Conservation (phyloP, 2,113 vertebrate genomes). For the Glareola pratincola region DNA sequence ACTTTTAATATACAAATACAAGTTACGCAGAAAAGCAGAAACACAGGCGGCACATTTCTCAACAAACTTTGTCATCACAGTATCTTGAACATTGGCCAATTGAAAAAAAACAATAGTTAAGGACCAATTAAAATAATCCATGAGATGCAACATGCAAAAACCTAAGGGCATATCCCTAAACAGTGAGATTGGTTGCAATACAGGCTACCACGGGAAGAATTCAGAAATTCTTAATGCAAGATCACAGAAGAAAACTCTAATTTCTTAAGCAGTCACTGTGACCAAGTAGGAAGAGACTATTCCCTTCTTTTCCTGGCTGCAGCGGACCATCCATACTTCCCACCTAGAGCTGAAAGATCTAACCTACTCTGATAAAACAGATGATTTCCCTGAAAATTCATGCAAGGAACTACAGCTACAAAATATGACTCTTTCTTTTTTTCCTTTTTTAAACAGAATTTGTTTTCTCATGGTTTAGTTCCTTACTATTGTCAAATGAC, state of each 20-base stretch:
- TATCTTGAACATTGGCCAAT: not conserved
- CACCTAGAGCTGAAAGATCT: not conserved
- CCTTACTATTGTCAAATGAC: not conserved
- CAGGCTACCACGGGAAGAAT: not conserved
- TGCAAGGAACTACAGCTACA: not conserved
- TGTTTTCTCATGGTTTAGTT: not conserved
- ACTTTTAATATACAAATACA: not conserved
- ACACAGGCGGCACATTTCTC: not conserved
- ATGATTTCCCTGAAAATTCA: not conserved
- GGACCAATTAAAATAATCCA: not conserved
- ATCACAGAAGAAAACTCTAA: not conserved
- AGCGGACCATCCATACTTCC: not conserved
- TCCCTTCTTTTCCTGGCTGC: not conserved
- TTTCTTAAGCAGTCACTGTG: not conserved
- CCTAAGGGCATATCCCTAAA: not conserved
- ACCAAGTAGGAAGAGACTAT: not conserved
- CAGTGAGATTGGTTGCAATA: not conserved
- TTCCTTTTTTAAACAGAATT: not conserved
- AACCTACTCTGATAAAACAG: not conserved
- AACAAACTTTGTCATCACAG: not conserved
- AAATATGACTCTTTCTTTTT: not conserved
- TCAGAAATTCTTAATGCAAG: not conserved
- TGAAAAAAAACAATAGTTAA: not conserved
- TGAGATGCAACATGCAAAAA: not conserved
- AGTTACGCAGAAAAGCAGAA: not conserved